Base-by-base conservation (phyloP, 2,888 invertebrate genomes). In the Chloromyia formosa region DNA sequence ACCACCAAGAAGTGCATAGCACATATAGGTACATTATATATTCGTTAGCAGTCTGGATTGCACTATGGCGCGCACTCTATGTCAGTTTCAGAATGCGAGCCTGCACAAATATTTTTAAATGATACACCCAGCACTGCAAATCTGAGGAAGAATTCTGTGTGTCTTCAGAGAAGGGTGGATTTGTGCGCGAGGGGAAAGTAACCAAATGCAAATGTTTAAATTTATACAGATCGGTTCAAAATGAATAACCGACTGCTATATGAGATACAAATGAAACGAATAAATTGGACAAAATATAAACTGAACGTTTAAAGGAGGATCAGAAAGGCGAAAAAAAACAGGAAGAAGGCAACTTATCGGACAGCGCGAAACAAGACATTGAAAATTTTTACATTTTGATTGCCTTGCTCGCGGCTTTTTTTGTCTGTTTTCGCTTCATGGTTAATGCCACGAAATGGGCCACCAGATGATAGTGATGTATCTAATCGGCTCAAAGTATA, bases 101-200 rank as follows among this genome's bases (percentile, higher is more conserved):
- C 12, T 49, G 49, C 49, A 35, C 27, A 49, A 49, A 49, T 49
- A 49, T 49, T 49, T 49, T 49, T 49, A 49, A 49, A 49, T 49
- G 49, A 49, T 49, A n/a, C 42, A 35, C 27, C 27, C 3, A 35
- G 27, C 27, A 35, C 27, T 35, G 2, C 27, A 7, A 35, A 35
- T 2, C 3, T 4, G 27, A 35, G 27, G 27, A 35, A 35, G 27
- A 35, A 35, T 35, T 35, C 7, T 35, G 27, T n/a, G n/a, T n/a
- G n/a, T n/a, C n/a, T n/a, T n/a, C n/a, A n/a, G n/a, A n/a, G n/a
- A n/a, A n/a, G 42, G 12, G 12, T 12, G 42, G 12, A 42, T 12
- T 12, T 42, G 42, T 12, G 12, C 42, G 7, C 5, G 12, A 42
- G 12, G 5, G 12, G 12, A 42, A 42, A 42, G 42, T 5, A 5